A percentile compares a stretch with the other conserved stretches of the same genome.
These are phyloP conservation scores for Hafferia zeledoni DNA, from an alignment of 2,797 vertebrate species.

Conservation along the genomic window DNA sequence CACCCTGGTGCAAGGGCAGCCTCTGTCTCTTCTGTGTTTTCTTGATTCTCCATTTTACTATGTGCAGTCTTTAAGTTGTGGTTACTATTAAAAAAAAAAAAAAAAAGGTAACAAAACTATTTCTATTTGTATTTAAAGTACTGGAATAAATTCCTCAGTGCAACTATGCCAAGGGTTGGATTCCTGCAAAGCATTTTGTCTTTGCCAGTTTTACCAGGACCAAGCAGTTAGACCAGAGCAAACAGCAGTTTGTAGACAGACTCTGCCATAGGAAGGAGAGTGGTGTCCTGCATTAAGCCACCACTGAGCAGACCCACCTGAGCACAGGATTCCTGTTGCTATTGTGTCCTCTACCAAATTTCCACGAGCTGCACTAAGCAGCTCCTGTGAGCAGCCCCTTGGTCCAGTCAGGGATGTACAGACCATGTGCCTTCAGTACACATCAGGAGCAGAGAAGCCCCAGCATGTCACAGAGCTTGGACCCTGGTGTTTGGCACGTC, in stretches of 20 bases:
- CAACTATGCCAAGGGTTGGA: not conserved
- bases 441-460: not conserved
- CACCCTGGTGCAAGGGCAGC: not conserved
- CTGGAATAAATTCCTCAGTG: not conserved
- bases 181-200: not conserved
- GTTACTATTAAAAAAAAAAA: not conserved
- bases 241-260: not conserved
- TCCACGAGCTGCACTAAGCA: not conserved
- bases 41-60: not conserved
- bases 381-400: fast-evolving
- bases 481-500: fast-evolving
- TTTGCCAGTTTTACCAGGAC: not conserved
- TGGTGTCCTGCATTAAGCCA: not conserved
- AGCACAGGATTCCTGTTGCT: not conserved
- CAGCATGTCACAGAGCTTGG: not conserved
- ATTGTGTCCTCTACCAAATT: not conserved
- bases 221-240: fast-evolving
- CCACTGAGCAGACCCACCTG: fast-evolving
- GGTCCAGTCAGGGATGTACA: not conserved
- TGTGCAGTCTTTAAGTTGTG: not conserved
- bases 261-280: not conserved
- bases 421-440: fast-evolving
- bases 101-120: not conserved
- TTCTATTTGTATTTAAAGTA: not conserved
- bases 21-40: not conserved